These are phyloP conservation scores for Onychomys torridus DNA, from an alignment of 2,797 vertebrate species.

Conservation along the genomic window DNA sequence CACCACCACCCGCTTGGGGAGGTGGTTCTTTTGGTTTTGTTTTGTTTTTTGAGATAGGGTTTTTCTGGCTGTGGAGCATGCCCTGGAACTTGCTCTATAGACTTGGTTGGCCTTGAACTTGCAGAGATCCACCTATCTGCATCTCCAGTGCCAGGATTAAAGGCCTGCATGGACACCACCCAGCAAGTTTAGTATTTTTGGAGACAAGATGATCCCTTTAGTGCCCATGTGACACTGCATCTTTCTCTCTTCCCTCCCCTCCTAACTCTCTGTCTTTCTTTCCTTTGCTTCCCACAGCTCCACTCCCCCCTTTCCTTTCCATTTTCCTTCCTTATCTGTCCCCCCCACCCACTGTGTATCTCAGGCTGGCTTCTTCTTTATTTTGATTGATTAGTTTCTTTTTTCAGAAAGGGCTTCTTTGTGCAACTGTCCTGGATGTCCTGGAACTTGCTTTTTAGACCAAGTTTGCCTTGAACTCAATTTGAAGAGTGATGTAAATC, in stretches of 20 bases:
- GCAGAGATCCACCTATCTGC: too few relatives aligned
- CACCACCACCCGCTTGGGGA: too few relatives aligned
- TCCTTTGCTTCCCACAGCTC: background rate
- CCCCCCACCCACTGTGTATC: too few relatives aligned
- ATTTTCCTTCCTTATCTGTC: background rate
- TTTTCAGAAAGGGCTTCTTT: too few relatives aligned
- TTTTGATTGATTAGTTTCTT: background rate
- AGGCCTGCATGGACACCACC: too few relatives aligned
- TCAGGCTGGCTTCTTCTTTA: too few relatives aligned
- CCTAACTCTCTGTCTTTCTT: background rate
- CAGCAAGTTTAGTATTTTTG: background rate
- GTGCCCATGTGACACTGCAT: background rate
- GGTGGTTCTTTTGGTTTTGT: background rate
- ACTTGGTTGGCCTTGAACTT: too few relatives aligned
- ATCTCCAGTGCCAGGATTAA: too few relatives aligned
- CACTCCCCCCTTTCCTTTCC: background rate
- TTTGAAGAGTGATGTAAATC: too few relatives aligned
- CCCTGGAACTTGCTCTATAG: background rate
- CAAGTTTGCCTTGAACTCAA: background rate
- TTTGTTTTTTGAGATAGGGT: background rate
- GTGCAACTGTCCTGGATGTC: too few relatives aligned
- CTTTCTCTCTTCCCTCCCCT: background rate
- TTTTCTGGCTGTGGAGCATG: background rate
- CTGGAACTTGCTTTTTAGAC: background rate
- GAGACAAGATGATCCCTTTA: background rate